phyloP scores from a whole-genome alignment of 2,888 invertebrate species.

The Selenia dentaria region DNA sequence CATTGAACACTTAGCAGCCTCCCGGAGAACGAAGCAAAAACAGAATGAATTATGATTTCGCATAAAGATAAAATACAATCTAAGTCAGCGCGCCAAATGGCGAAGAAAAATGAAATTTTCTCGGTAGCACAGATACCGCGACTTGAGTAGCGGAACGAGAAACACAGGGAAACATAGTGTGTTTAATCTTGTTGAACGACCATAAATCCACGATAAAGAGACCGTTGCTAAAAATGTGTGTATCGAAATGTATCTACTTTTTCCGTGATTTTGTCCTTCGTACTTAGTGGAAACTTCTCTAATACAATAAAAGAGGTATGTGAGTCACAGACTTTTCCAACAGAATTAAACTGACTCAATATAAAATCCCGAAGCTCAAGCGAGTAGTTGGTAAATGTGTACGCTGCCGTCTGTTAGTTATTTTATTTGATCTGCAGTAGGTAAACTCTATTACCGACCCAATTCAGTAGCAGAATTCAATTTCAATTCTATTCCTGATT shows the following conservation, averaged over 20 bases:
- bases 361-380: slow-evolving; percentile 21
- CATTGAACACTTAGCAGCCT: slow-evolving; percentile 69
- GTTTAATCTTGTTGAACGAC: slow-evolving; percentile 28
- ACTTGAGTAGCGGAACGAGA: slow-evolving; percentile 57
- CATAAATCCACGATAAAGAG: slow-evolving; percentile 19
- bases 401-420: slow-evolving; percentile 54
- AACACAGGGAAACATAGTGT: slow-evolving; percentile 51
- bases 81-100: slow-evolving; percentile 77
- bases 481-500: slow-evolving; percentile 65
- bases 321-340: slow-evolving; percentile 18
- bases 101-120: slow-evolving; percentile 75
- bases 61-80: slow-evolving; percentile 82
- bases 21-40: slow-evolving; percentile 65
- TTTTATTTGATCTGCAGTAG: slow-evolving; percentile 75
- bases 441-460: slow-evolving; percentile 77
- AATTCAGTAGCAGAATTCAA: slow-evolving; percentile 78
- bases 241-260: slow-evolving; percentile 9
- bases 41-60: slow-evolving; percentile 80
- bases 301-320: slow-evolving; percentile 10
- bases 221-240: slow-evolving; percentile 15
- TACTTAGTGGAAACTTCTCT: slow-evolving; percentile 7
- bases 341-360: slow-evolving; percentile 31
- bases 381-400: slow-evolving; percentile 45
- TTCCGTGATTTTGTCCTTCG: slow-evolving; percentile 1
- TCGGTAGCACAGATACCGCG: slow-evolving; percentile 59